phyloP scores from a whole-genome alignment of 2,797 vertebrate genomes.

The Mus spretus region DNA sequence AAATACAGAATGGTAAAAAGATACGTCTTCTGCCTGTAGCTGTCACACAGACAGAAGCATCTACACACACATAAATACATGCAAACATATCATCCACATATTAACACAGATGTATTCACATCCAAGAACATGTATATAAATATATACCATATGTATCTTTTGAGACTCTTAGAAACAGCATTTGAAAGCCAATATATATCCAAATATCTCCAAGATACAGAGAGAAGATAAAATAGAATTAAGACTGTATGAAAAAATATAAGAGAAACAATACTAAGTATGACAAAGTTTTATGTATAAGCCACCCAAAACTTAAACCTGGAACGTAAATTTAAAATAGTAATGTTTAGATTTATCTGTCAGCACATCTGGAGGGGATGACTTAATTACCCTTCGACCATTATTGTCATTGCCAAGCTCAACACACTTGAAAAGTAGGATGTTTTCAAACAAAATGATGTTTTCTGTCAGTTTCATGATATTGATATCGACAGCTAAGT shows the following conservation, averaged over 20 bases:
- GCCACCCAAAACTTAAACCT: neutral
- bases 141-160: no score
- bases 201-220: neutral
- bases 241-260: neutral
- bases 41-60: neutral
- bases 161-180: neutral
- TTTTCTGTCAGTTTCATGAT: neutral
- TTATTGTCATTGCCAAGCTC: conserved; percentile 43
- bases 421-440: neutral
- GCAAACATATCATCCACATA: neutral
- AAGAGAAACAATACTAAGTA: neutral
- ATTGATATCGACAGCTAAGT: neutral
- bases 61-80: neutral
- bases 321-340: neutral
- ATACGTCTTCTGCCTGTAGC: neutral
- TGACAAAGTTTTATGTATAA: neutral
- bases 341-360: neutral
- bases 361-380: conserved; percentile 49
- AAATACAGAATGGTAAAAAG: neutral
- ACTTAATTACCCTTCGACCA: conserved; percentile 69
- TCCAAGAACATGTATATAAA: neutral
- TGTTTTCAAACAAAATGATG: conserved; percentile 8
- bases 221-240: neutral
- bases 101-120: neutral
- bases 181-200: neutral